Evolutionary conservation across 2,113 vertebrate species (phyloP), one percentile per base, ranked within the genome.

Genomic region (Brachirus orientalis): DNA sequence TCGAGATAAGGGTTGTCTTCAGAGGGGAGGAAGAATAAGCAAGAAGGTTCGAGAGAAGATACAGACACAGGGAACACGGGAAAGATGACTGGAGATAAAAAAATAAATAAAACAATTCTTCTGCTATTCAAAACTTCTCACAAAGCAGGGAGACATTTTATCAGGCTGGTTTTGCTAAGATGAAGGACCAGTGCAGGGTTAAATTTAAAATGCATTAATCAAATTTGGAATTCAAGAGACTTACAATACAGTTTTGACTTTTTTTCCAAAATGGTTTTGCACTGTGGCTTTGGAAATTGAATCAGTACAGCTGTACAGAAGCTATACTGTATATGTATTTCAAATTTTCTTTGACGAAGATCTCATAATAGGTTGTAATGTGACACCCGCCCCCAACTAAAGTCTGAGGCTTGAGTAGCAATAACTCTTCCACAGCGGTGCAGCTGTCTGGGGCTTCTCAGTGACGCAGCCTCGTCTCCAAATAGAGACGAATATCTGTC

Each of bases 381-480:
- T 75, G 60, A 82, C 69, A 60, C 18, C 11, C 8, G 2, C 38
- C 3, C 38, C 14, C 33, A 13, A 52, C 40, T 72, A n/a, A 79
- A 68, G 63, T 69, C 52, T 60, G 50, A 22, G 66, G 51, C 53
- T 67, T 19, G 18, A 51, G 69, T 11, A 41, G 67, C 68, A 63
- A 18, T 44, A 36, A 36, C 40, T 62, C 36, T 22, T 28, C 12
- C 57, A 61, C 67, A 60, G 67, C 17, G 10, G 37, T 69, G 74
- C 82, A 80, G 62, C 80, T 83, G 80, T 81, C 46, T 47, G 51
- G 44, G 51, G 57, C 46, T 80, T 73, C 77, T 83, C 77, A 60
- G 37, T 20, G 41, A 75, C 22, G 18, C 73, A 73, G 62, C 10
- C 64, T 0, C 53, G 1, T 54, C 43, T 60, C 18, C 56, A 70